These are phyloP conservation scores for Megaceryle alcyon DNA, from an alignment of 2,797 vertebrate species.

Conservation along the genomic window DNA sequence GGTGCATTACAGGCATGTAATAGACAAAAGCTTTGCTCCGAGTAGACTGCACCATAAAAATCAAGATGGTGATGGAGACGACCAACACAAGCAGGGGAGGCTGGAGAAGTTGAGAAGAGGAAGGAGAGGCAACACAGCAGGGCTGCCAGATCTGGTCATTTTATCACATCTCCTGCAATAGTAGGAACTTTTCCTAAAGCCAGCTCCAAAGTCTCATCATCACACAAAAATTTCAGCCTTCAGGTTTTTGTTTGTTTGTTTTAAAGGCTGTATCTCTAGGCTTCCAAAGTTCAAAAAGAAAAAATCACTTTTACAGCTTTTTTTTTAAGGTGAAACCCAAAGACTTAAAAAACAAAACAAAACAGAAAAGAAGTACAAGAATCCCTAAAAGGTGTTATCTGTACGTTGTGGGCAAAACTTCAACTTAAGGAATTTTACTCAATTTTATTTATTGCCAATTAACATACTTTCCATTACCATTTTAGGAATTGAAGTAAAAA, in stretches of 20 bases:
- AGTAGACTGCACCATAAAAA: not conserved
- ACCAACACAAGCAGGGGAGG: not conserved
- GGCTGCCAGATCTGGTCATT: not conserved
- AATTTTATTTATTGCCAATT: not conserved
- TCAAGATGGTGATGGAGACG: not conserved
- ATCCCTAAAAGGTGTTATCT: not conserved
- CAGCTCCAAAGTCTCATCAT: not conserved
- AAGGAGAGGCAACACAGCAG: not conserved
- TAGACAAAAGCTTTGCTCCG: not conserved
- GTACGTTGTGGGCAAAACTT: accelerated
- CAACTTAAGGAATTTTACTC: not conserved
- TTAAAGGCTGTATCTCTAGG: not conserved
- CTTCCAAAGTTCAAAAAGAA: not conserved
- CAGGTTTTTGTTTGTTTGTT: not conserved
- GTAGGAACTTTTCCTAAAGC: not conserved
- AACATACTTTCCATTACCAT: not conserved
- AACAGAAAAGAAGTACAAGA: not conserved
- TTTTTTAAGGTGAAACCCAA: not conserved
- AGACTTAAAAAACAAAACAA: not conserved
- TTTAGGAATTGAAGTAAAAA: not conserved
- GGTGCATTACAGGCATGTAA: not conserved
- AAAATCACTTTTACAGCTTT: no score
- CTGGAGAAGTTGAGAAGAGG: not conserved
- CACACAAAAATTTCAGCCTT: not conserved
- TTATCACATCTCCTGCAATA: not conserved